Conservation (phyloP, 2,888 invertebrate species). For the Empis stercorea region DNA sequence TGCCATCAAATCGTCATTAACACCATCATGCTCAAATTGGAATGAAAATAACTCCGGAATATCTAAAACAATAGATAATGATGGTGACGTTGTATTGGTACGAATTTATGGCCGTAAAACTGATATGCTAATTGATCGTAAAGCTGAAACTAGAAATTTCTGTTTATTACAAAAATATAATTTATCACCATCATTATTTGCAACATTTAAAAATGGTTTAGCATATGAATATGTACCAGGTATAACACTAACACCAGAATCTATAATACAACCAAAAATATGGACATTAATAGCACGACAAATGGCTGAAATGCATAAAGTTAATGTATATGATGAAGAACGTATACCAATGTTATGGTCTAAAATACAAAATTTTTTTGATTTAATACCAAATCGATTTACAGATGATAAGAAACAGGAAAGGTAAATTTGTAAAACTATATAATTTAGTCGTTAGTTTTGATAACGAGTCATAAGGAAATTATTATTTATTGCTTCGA, state of each 20-base stretch:
- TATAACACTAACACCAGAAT: conserved; percentile 52
- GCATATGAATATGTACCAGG: conserved; percentile 83
- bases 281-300: conserved; percentile 64
- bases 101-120: conserved; percentile 89
- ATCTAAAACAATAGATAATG: conserved; percentile 22
- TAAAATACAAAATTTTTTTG: conserved; percentile 59
- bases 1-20: conserved; percentile 8
- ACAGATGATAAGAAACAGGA: conserved; percentile 51
- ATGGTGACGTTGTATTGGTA: conserved; percentile 57
- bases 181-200: conserved; percentile 76
- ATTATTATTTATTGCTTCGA: no score
- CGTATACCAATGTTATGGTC: conserved; percentile 60
- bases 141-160: conserved; percentile 59
- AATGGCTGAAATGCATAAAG: conserved; percentile 74
- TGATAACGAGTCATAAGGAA: no score
- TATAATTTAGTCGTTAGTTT: no score
- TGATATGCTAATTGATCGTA: conserved; percentile 80
- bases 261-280: conserved; percentile 50
- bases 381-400: conserved; percentile 59
- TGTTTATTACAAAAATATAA: conserved; percentile 54
- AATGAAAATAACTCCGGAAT: background rate
- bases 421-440: conserved; percentile 53
- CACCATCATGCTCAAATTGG: conserved; percentile 9
- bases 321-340: conserved; percentile 25
- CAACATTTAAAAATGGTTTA: conserved; percentile 85